These are phyloP conservation scores for Tarsius wallacei DNA, from an alignment of 2,797 vertebrate species.

Conservation along the genomic window DNA sequence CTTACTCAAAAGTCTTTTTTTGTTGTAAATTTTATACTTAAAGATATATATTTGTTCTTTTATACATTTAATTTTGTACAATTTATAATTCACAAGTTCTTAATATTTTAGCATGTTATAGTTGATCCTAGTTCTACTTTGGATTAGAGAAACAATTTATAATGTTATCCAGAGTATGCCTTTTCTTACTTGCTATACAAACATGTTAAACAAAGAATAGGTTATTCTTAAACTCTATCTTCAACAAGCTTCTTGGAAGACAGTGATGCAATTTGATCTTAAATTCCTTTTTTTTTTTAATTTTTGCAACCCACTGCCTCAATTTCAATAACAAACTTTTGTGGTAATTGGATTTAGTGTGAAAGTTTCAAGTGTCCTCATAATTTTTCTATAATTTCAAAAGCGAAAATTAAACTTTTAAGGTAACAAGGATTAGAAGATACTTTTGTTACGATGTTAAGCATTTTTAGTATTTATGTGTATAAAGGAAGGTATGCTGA, in stretches of 20 bases:
- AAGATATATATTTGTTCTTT: not conserved
- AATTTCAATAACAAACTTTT: not conserved
- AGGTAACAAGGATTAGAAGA: not conserved
- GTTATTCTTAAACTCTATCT: not conserved
- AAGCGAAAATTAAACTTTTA: not conserved
- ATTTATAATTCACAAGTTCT: not conserved
- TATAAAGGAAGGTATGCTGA: not conserved
- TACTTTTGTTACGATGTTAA: not conserved
- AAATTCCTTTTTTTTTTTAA: not conserved
- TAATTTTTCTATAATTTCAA: not conserved
- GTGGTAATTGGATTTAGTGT: not conserved
- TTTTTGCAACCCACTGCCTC: not conserved
- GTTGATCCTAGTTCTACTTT: not conserved
- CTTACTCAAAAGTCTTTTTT: not conserved
- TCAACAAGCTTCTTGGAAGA: not conserved
- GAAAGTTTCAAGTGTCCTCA: not conserved
- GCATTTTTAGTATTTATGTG: not conserved
- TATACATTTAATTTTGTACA: not conserved
- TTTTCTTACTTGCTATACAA: not conserved
- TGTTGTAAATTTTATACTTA: not conserved
- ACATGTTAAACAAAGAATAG: not conserved
- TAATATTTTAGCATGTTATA: not conserved
- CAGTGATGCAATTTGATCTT: not conserved
- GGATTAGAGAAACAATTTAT: not conserved
- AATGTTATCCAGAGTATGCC: not conserved